Percentiles rank a stretch among this genome's conserved stretches.
These are phyloP conservation scores for Leptarthrus brevirostris DNA, from an alignment of 2,888 invertebrate species.

Conservation along the genomic window DNA sequence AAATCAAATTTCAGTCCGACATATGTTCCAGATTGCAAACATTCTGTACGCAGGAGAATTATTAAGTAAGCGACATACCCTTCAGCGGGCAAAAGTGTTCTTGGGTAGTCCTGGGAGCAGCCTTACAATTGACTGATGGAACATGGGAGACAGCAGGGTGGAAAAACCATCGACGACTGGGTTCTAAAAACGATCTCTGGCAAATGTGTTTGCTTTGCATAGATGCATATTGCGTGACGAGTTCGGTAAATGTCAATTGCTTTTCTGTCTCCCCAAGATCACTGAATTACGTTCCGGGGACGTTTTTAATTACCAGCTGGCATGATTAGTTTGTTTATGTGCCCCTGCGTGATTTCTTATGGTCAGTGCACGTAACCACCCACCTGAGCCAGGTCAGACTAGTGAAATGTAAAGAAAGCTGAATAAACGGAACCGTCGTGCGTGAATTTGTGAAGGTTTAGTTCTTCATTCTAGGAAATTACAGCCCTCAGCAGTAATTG, in stretches of 20 bases:
- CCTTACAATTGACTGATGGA: background rate
- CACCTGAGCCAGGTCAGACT: background rate
- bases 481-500: constrained; percentile 27
- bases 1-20: constrained; percentile 33
- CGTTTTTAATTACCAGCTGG: constrained; percentile 41
- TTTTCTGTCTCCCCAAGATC: background rate
- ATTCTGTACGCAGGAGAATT: constrained; percentile 41
- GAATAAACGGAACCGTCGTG: constrained; percentile 55
- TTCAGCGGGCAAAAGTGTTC: background rate
- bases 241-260: background rate
- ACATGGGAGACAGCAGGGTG: background rate
- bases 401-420: background rate
- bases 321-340: constrained; percentile 44
- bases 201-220: background rate
- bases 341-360: constrained; percentile 38
- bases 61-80: constrained; percentile 37
- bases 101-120: background rate
- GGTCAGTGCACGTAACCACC: constrained; percentile 43
- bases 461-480: constrained; percentile 60
- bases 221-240: constrained; percentile 10
- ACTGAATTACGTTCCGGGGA: constrained; percentile 16
- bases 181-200: background rate
- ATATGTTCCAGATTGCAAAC: constrained; percentile 40
- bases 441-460: constrained; percentile 66
- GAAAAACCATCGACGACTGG: constrained; percentile 25